Conservation (phyloP, 1,140 invertebrate species). For the Drosophila murphyi region DNA sequence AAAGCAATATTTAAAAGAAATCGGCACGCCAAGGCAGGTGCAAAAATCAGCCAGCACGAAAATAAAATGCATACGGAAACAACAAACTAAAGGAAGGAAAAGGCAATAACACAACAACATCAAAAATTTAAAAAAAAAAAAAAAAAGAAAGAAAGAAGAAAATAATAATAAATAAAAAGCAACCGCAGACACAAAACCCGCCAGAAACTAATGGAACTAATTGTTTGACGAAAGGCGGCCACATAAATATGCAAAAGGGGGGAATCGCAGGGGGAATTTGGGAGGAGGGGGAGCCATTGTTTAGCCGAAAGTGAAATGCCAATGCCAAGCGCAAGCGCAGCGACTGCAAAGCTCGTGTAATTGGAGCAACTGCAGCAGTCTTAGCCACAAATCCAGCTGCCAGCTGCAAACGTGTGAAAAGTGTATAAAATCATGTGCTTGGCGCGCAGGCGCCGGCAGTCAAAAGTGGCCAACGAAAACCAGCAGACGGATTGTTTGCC, state of each 20-base stretch:
- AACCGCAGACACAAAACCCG: constrained; percentile 51
- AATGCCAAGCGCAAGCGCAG: constrained; percentile 72
- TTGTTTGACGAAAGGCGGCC: constrained; percentile 75
- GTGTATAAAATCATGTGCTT: constrained; percentile 77
- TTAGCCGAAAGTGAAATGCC: constrained; percentile 72
- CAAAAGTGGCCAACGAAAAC: constrained; percentile 34
- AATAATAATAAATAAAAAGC: constrained; percentile 28
- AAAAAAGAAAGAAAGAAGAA: constrained; percentile 14
- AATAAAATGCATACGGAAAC: constrained; percentile 68
- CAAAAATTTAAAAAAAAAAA: constrained; percentile 20
- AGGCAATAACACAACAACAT: constrained; percentile 32
- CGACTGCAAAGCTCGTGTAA: constrained; percentile 51
- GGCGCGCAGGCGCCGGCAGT: constrained; percentile 74
- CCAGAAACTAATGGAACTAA: constrained; percentile 79
- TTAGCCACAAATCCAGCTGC: neutral
- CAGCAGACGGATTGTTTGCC: constrained; percentile 34
- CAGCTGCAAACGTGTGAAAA: constrained; percentile 30
- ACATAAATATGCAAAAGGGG: constrained; percentile 20
- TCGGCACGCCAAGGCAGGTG: constrained; percentile 49
- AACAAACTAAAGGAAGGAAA: constrained; percentile 48
- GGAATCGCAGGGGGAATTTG: neutral
- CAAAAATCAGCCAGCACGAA: constrained; percentile 60
- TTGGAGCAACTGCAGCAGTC: constrained; percentile 58
- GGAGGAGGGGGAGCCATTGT: constrained; percentile 51
- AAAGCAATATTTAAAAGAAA: constrained; percentile 58